phyloP scores from a whole-genome alignment of 2,888 invertebrate genomes.

The Lasioglossum oenotherae region DNA sequence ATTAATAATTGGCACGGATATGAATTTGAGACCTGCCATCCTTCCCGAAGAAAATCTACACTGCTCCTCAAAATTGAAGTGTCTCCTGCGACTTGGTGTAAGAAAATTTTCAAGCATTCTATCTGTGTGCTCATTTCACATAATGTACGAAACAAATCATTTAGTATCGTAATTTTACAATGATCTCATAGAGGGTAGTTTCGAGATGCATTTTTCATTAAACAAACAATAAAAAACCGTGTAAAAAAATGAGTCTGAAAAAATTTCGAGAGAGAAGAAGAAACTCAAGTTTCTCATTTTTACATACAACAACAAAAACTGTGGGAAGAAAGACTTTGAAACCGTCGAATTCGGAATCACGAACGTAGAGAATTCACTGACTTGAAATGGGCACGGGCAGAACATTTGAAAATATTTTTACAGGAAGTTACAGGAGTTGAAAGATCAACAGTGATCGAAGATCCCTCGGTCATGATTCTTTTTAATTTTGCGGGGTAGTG shows the following conservation, averaged over 20 bases:
- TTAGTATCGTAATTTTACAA: no score
- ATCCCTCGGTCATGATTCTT: not conserved
- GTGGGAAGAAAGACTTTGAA: no score
- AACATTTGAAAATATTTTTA: not conserved
- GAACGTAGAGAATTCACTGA: not conserved
- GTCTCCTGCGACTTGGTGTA: not conserved
- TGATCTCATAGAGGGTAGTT: not conserved
- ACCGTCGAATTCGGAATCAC: no score
- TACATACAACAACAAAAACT: no score
- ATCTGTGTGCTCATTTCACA: not conserved
- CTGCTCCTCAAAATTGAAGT: not conserved
- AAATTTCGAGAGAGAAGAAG: not conserved
- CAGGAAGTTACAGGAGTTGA: not conserved
- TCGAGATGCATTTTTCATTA: not conserved
- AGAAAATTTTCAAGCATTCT: not conserved
- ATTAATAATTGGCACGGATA: not conserved
- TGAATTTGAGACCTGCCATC: slow-evolving; percentile 8
- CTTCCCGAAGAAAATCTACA: slow-evolving; percentile 1
- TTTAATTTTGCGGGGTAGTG: not conserved
- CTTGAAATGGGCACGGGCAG: not conserved
- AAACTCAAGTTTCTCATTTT: not conserved
- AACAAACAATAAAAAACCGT: not conserved
- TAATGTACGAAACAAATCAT: no score
- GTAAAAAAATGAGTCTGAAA: not conserved
- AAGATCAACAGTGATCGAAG: not conserved